Conservation (phyloP, 2,113 vertebrate species). For the Bubo bubo region DNA sequence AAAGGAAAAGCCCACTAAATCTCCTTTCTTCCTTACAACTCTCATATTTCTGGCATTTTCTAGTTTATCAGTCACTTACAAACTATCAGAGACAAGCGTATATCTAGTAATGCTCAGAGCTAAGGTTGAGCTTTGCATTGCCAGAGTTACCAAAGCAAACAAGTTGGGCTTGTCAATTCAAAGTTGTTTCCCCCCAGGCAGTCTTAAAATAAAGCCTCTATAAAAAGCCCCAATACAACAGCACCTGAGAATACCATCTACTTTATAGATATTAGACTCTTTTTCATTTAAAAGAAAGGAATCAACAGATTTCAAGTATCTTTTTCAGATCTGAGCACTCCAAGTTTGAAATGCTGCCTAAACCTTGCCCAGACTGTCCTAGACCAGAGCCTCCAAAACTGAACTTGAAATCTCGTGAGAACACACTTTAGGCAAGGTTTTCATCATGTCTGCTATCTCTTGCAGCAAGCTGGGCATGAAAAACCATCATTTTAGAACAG, state of each 20-base stretch:
- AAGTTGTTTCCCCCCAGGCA: not conserved
- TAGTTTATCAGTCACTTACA: not conserved
- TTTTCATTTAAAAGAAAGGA: not conserved
- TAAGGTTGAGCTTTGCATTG: not conserved
- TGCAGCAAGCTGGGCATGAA: not conserved
- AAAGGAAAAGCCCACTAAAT: not conserved
- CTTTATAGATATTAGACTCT: no score
- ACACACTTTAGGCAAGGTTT: not conserved
- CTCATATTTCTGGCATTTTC: not conserved
- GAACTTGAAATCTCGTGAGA: not conserved
- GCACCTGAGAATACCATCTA: not conserved
- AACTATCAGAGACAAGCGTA: rapidly evolving
- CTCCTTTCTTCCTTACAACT: not conserved
- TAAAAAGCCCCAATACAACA: not conserved
- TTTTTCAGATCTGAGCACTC: not conserved
- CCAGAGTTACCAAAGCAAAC: not conserved
- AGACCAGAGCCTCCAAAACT: not conserved
- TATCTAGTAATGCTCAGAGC: not conserved
- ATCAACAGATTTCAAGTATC: not conserved
- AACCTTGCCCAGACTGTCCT: not conserved
- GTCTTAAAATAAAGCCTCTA: not conserved
- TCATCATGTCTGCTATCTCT: rapidly evolving
- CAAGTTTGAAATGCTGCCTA: not conserved
- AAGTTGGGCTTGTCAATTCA: not conserved
- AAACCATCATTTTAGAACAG: not conserved